Base-by-base conservation (phyloP, 2,888 invertebrate species). In the Ochropacha duplaris region DNA sequence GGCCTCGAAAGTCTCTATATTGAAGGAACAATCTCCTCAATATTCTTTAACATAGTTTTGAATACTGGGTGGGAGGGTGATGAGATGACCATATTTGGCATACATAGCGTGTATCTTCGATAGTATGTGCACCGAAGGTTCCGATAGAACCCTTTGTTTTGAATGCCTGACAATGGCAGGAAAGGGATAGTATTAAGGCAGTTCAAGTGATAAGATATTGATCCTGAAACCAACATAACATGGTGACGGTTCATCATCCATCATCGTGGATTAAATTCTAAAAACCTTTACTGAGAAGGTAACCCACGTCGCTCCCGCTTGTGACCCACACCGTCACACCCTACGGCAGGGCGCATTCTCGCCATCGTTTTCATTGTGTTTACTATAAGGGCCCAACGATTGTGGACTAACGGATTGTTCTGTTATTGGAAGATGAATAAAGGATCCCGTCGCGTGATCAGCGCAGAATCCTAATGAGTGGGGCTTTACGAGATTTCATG, bases 391-490 rank as follows among this genome's bases (percentile, higher is more conserved):
- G 19, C 16, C 44, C 44, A 16, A 44, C 44, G 19, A 44, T 44
- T 44, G 44, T 44, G 19, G 44, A 9, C 44, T 19, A 44, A n/a
- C 19, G 19, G 44, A 44, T 44, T 44, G 44, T 44, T 44, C 44
- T 44, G 44, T 44, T 44, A 44, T 44, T 44, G 44, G 44, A 44
- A 44, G 44, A 44, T 44, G 44, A 44, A 44, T 44, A 44, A n/a
- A n/a, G 44, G 44, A 9, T 3, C 19, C 2, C 8, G 44, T 19
- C 44, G 44, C 44, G 44, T 44, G n/a, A n/a, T n/a, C n/a, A n/a
- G 44, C 44, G 44, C 44, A 44, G 44, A 19, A 19, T 19, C 9
- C 19, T 44, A 44, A 44, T 44, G 44, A 44, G 44, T 14, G 9
- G 6, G 9, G 9, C 44, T 44, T 44, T 44, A 44, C 44, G 44